Percentiles rank a stretch among this genome's conserved stretches.
These are phyloP conservation scores for Drosophila mayri DNA, from an alignment of 1,140 invertebrate species.

Conservation along the genomic window DNA sequence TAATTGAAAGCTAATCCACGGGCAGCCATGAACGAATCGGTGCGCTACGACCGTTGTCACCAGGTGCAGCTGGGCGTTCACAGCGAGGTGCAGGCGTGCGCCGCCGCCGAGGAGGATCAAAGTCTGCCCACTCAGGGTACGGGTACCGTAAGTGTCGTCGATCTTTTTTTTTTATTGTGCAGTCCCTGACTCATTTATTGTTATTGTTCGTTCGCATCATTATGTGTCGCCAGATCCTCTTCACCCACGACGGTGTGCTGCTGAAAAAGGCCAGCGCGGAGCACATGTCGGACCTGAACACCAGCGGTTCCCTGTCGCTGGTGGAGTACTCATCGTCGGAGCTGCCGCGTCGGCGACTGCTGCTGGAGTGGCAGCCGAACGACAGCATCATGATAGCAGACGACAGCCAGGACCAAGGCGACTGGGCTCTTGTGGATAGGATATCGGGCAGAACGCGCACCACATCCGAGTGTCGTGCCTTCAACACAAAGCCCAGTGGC, in stretches of 20 bases:
- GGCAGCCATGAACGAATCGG: conserved; percentile 73
- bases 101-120: conserved; percentile 26
- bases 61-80: conserved; percentile 69
- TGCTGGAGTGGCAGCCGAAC: conserved; percentile 92
- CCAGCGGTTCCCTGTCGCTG: conserved; percentile 87
- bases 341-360: conserved; percentile 84
- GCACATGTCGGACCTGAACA: conserved; percentile 87
- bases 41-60: conserved; percentile 72
- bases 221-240: conserved; percentile 85
- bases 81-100: conserved; percentile 50
- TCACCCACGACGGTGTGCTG: conserved; percentile 88
- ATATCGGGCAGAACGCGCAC: conserved; percentile 87
- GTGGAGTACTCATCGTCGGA: conserved; percentile 85
- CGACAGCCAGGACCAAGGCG: conserved; percentile 90
- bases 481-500: conserved; percentile 72
- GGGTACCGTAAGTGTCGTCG: conserved; percentile 66
- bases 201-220: conserved; percentile 2
- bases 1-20: conserved; percentile 30
- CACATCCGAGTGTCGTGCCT: conserved; percentile 85
- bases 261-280: conserved; percentile 86
- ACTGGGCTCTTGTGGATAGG: conserved; percentile 92
- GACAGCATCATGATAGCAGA: conserved; percentile 90
- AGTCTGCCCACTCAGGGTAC: conserved; percentile 49
- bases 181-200: conserved; percentile 60
- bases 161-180: conserved; percentile 25